phyloP scores from a whole-genome alignment of 2,797 vertebrate genomes.

The Pipistrellus pipistrellus region DNA sequence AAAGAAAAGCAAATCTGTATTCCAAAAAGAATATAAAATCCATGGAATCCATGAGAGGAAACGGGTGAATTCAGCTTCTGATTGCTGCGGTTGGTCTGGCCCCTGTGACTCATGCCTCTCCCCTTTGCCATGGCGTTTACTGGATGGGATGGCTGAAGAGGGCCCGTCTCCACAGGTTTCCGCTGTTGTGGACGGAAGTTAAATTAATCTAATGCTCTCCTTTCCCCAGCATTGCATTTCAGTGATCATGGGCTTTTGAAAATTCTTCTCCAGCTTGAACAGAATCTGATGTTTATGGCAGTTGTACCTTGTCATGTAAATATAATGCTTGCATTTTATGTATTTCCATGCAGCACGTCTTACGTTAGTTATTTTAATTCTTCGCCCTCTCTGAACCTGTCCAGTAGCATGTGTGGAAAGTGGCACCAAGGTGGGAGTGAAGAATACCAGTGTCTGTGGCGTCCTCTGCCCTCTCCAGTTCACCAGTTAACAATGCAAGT shows the following conservation, averaged over 20 bases:
- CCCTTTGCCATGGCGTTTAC: neutral
- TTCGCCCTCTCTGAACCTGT: conserved; percentile 30
- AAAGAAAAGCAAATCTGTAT: conserved; percentile 9
- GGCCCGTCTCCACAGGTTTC: neutral
- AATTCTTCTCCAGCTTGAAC: conserved; percentile 6
- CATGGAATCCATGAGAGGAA: neutral
- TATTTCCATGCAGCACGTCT: neutral
- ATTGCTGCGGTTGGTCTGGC: neutral
- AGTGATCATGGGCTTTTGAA: neutral
- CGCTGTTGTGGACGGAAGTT: neutral
- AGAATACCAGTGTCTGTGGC: fast-evolving
- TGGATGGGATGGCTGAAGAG: neutral
- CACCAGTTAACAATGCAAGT: conserved; percentile 77
- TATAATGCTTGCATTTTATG: neutral
- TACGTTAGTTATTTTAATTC: conserved; percentile 41
- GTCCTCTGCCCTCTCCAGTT: conserved; percentile 57
- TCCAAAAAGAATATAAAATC: neutral
- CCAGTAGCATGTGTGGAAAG: neutral
- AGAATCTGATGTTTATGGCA: neutral
- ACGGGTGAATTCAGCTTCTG: neutral
- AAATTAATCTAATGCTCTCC: neutral
- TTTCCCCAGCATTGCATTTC: conserved; percentile 14
- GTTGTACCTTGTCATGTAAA: neutral
- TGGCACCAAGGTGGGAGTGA: neutral
- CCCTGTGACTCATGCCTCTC: neutral